A percentile compares a stretch with the other conserved stretches of the same genome.
Evolutionary conservation across 1,140 invertebrate genomes (phyloP).

Genomic region (Cydia amplana): DNA sequence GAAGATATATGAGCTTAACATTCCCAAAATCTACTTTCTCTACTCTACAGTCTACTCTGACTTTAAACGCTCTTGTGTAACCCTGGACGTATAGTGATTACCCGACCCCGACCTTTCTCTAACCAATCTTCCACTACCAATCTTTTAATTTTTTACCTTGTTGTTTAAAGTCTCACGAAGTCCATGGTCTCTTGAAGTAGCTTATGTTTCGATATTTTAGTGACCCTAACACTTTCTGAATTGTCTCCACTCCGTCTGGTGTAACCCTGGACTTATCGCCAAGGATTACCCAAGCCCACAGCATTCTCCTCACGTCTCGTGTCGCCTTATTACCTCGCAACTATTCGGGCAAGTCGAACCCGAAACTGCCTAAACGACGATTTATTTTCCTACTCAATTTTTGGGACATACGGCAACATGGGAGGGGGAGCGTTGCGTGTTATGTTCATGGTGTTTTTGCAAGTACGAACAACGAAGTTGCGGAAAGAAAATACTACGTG

Average conservation of each 20-base stretch:
- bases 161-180: too few relatives aligned
- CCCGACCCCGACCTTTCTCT: too few relatives aligned
- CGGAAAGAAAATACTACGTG: not conserved
- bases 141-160: too few relatives aligned
- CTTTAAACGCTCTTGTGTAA: too few relatives aligned
- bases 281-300: slow-evolving; percentile 53
- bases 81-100: too few relatives aligned
- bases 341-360: slow-evolving; percentile 44
- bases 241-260: slow-evolving; percentile 43
- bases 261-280: slow-evolving; percentile 52
- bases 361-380: slow-evolving; percentile 38
- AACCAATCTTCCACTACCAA: too few relatives aligned
- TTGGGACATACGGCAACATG: slow-evolving; percentile 4
- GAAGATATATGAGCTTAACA: too few relatives aligned
- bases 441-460: slow-evolving; percentile 17
- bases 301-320: slow-evolving; percentile 63
- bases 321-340: slow-evolving; percentile 66
- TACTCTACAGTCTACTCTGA: too few relatives aligned
- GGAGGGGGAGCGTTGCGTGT: slow-evolving; percentile 1
- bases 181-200: too few relatives aligned
- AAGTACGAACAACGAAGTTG: not conserved
- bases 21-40: too few relatives aligned
- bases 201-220: too few relatives aligned
- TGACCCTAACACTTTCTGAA: not conserved
- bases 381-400: slow-evolving; percentile 31